phyloP scores from a whole-genome alignment of 92 coral and sea anemone species.

The Umimayanthus kanabou region DNA sequence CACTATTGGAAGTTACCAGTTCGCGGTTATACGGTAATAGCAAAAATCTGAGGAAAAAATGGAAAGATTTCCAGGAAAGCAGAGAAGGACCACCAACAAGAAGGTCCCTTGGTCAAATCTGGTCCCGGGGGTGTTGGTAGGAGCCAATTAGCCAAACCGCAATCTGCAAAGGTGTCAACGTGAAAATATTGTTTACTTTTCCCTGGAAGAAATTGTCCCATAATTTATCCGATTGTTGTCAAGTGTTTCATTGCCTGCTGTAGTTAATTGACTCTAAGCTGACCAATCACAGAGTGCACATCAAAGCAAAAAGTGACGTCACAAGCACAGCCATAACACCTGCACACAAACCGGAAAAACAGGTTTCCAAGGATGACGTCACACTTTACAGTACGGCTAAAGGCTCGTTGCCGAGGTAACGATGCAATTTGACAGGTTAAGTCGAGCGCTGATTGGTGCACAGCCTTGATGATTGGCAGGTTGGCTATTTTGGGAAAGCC shows the following conservation, averaged over 20 bases:
- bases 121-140: slow-evolving; percentile 28
- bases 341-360: slow-evolving; percentile 93
- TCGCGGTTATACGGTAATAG: neutral
- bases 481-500: slow-evolving; percentile 82
- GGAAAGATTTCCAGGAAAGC: slow-evolving; percentile 10
- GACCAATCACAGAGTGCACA: slow-evolving; percentile 83
- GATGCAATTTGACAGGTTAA: slow-evolving; percentile 64
- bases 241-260: slow-evolving; percentile 80
- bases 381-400: slow-evolving; percentile 80
- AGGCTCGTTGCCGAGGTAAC: slow-evolving; percentile 88
- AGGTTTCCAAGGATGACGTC: slow-evolving; percentile 92
- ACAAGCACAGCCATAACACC: slow-evolving; percentile 92
- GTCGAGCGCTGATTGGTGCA: slow-evolving; percentile 73
- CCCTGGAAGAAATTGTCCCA: slow-evolving; percentile 50
- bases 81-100: neutral
- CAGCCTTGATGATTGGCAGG: slow-evolving; percentile 80
- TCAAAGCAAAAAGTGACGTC: slow-evolving; percentile 85
- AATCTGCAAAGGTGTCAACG: slow-evolving; percentile 25
- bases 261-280: slow-evolving; percentile 74
- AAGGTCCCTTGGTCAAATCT: slow-evolving; percentile 5
- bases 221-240: slow-evolving; percentile 80
- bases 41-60: neutral
- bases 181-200: slow-evolving; percentile 32
- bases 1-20: neutral
- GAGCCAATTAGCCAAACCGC: slow-evolving; percentile 12